These are phyloP conservation scores for Nannobrachium achirus DNA, from an alignment of 2,113 vertebrate genomes.

Conservation along the genomic window DNA sequence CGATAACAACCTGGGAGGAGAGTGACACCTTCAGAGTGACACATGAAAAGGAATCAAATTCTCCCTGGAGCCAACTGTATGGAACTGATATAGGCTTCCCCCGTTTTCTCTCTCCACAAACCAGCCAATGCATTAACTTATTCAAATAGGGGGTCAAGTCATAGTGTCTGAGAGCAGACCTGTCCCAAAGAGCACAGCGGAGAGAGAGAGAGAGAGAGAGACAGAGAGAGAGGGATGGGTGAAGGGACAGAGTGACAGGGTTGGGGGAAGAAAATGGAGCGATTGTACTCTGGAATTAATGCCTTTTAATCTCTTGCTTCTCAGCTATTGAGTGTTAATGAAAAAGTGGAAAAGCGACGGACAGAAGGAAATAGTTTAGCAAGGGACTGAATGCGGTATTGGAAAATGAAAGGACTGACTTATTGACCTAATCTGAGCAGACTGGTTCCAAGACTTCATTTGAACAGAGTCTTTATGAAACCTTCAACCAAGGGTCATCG, in stretches of 20 bases:
- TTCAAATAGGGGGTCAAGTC: constrained; percentile 90
- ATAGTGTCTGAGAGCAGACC: constrained; percentile 82
- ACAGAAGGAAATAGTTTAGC: constrained; percentile 31
- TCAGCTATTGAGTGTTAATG: constrained; percentile 82
- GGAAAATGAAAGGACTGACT: constrained; percentile 63
- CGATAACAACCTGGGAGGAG: constrained; percentile 88
- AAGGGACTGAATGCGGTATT: constrained; percentile 67
- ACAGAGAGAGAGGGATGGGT: neutral
- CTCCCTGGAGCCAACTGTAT: constrained; percentile 86
- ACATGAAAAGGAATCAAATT: constrained; percentile 87
- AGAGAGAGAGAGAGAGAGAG: constrained; percentile 51
- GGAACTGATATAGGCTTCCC: constrained; percentile 86
- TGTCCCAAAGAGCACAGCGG: constrained; percentile 76
- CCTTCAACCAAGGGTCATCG: constrained; percentile 17
- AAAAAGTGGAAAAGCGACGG: constrained; percentile 64
- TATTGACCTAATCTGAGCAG: constrained; percentile 79
- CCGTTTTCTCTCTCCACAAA: constrained; percentile 78
- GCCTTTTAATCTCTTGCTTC: constrained; percentile 84
- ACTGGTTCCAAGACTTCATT: constrained; percentile 77
- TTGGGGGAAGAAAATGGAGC: constrained; percentile 74
- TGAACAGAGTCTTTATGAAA: constrained; percentile 58
- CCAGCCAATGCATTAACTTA: constrained; percentile 87
- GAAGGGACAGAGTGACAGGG: neutral
- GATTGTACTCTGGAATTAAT: constrained; percentile 88
- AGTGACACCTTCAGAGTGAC: constrained; percentile 89